Evolutionary conservation across 1,140 invertebrate genomes (phyloP), one percentile per base, ranked within the genome.

Genomic region (Mamestra configurata): DNA sequence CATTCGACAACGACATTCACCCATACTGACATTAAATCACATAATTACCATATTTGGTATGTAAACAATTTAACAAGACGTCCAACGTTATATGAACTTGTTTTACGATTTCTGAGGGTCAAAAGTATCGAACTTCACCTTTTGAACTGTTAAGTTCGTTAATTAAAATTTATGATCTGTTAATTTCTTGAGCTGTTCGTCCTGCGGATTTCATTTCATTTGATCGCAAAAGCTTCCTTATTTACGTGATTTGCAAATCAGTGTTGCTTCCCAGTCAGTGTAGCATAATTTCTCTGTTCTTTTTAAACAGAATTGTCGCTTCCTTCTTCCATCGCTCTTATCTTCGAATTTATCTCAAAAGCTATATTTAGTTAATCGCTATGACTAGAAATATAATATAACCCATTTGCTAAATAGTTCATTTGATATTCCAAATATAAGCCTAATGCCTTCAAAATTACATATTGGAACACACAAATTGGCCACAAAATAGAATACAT

Each of bases 151-250:
- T 0, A 15, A 35, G n/a, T 46, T 24, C 64, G 20, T 10, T 43
- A 68, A 68, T 46, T 68, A 46, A 46, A 68, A 68, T 68, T 68
- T 68, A 68, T 68, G n/a, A 46, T 49, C 22, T 68, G 64, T 68
- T 68, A 20, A 68, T 46, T 64, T 64, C 18, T 64, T 37, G n/a
- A 57, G 22, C 13, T 6, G 24, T n/a, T n/a, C n/a, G 10, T 15
- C 22, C 13, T 57, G 10, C 13, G 55, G 55, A 57, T 57, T 57
- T 57, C 13, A 13, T 57, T 57, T 57, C 55, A 57, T 18, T 24
- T 11, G 53, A 31, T 11, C 4, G 2, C 43, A 15, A 15, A 15
- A 13, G 43, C 43, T 46, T 46, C 43, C 43, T 46, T 46, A 15
- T 46, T 46, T 46, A 46, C 43, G 43, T 46, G 22, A 27, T 24